Percentiles rank a stretch among this genome's conserved stretches.
Evolutionary conservation across 2,797 vertebrate species (phyloP).

Genomic region (Gastrophryne carolinensis): DNA sequence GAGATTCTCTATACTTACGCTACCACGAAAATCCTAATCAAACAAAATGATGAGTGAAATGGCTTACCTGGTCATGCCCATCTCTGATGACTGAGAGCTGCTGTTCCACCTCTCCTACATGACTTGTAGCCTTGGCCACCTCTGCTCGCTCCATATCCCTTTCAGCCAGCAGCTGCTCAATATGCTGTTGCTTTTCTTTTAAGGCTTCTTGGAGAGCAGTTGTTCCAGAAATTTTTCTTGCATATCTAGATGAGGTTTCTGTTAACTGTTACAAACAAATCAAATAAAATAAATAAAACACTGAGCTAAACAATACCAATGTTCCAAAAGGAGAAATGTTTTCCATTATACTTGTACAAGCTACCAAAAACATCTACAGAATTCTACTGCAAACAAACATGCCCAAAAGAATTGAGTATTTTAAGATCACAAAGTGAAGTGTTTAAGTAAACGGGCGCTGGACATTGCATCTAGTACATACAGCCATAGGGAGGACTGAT

Average conservation of each 20-base stretch:
- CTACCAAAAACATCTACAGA: too few species aligned
- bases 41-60: too few species aligned
- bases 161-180: constrained; percentile 95
- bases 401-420: too few species aligned
- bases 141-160: constrained; percentile 94
- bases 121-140: constrained; percentile 93
- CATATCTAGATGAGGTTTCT: constrained; percentile 94
- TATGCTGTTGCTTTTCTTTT: constrained; percentile 99
- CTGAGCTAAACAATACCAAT: constrained; percentile 13
- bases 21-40: too few species aligned
- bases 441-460: too few species aligned
- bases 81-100: constrained; percentile 85
- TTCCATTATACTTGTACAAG: too few species aligned
- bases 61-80: constrained; percentile 90
- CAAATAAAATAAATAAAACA: constrained; percentile 37
- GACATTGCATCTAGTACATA: too few species aligned
- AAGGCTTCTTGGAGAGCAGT: constrained; percentile 95
- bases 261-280: constrained; percentile 86
- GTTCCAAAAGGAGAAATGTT: background rate
- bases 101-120: constrained; percentile 92
- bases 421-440: too few species aligned
- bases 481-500: too few species aligned
- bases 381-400: too few species aligned
- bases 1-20: too few species aligned
- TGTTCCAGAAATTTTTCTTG: constrained; percentile 95